Evolutionary conservation across 35 echinoderm and acorn worm genomes (phyloP).

Genomic region (Holothuria glaberrima): DNA sequence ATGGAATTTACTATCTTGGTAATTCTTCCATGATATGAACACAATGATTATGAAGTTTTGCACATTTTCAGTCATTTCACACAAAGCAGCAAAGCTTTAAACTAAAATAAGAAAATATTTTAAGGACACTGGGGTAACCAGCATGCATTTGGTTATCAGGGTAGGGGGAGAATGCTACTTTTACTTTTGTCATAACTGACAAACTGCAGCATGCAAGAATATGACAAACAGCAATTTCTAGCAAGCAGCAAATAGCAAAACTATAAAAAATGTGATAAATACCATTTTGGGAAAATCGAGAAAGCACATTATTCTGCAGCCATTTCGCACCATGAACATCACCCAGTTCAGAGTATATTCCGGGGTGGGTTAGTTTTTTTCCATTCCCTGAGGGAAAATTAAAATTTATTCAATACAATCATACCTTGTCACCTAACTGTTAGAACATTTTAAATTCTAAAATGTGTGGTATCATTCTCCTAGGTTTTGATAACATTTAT

Average conservation of each 20-base stretch:
- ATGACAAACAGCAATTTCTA: background rate
- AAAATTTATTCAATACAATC: slow-evolving; percentile 18
- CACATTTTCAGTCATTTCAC: too few species aligned
- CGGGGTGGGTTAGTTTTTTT: slow-evolving; percentile 64
- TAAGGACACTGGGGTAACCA: background rate
- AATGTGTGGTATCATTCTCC: too few species aligned
- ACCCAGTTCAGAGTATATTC: slow-evolving; percentile 55
- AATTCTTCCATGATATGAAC: too few species aligned
- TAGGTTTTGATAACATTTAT: too few species aligned
- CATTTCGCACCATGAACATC: slow-evolving; percentile 62
- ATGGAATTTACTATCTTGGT: too few species aligned
- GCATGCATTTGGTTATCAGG: slow-evolving; percentile 9
- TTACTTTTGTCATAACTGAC: background rate
- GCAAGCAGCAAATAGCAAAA: background rate
- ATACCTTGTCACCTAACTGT: too few species aligned
- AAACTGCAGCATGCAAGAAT: background rate
- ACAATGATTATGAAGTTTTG: too few species aligned
- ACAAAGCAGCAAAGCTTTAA: too few species aligned
- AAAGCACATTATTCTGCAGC: slow-evolving; percentile 63
- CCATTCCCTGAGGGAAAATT: slow-evolving; percentile 61
- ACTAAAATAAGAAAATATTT: background rate
- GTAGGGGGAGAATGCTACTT: background rate
- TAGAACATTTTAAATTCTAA: too few species aligned
- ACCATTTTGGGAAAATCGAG: slow-evolving; percentile 65
- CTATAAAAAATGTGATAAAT: slow-evolving; percentile 39